Base-by-base conservation (phyloP, 2,113 vertebrate species). In the Hippolais icterina region DNA sequence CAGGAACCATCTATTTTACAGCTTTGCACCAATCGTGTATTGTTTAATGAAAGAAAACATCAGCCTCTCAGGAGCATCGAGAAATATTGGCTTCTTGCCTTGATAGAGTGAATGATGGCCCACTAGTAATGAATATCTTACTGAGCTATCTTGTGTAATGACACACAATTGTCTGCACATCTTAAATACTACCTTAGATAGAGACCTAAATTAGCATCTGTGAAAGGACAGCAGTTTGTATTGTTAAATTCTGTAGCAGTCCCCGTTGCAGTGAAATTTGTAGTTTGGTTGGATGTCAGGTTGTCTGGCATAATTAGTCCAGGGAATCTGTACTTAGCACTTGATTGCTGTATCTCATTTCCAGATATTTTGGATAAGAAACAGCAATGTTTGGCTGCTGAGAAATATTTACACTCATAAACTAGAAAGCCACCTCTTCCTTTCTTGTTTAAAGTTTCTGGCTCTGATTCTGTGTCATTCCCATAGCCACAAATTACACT, bases 1-100 rank as follows among this genome's bases (percentile, higher is more conserved):
- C 88, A 94, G 78, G 77, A 75, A 23, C 70, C 72, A 80, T 96
- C 53, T 95, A 92, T 91, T 97, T 95, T 80, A 95, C 53, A 79
- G 56, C 64, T 84, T 95, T 83, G 29, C 68, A 84, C 71, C 68
- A 90, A 53, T n/a, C 27, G 11, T 54, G 31, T 61, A 90, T 96
- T 96, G 75, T 95, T 94, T 63, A 82, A 83, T 77, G 75, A 93
- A 95, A 92, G 91, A 66, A 84, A 95, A 86, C 53, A 69, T 68
- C 39, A 74, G 20, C 9, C 64, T 82, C 37, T 39, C 28, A 82
- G 83, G 61, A 92, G 86, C 20, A 25, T 0, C 37, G 29, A 90
- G 65, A 75, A 89, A 42, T 80, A 70, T 10, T 90, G 56, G 61
- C 50, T 79, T 87, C 56, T 93, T 79, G 85, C 84, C 71, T 82